These are phyloP conservation scores for Pheosia gnoma DNA, from an alignment of 2,888 invertebrate species.

Conservation along the genomic window DNA sequence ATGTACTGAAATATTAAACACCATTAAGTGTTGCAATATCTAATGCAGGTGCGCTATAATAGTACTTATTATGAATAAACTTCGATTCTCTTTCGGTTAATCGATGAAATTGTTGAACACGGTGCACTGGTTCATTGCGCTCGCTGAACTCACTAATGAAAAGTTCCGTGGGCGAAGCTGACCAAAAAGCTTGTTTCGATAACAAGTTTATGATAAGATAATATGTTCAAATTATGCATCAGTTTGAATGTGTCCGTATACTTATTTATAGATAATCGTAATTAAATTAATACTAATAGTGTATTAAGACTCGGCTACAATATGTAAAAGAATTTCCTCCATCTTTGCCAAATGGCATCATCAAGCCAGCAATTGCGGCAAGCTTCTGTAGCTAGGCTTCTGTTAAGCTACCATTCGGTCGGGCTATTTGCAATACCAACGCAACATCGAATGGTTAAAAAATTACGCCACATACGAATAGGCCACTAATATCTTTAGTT, in stretches of 20 bases:
- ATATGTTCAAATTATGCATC: slow-evolving; percentile 3
- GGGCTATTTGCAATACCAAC: not conserved
- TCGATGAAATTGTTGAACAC: not conserved
- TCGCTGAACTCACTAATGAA: not conserved
- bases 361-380: not conserved
- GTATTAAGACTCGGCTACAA: not conserved
- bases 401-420: not conserved
- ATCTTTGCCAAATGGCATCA: not conserved
- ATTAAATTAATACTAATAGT: not conserved
- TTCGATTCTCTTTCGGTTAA: not conserved
- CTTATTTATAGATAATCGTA: not conserved
- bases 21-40: too few species aligned
- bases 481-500: not conserved
- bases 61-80: not conserved
- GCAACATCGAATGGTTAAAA: not conserved
- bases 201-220: slow-evolving; percentile 2
- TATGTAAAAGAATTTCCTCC: not conserved
- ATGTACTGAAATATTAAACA: not conserved
- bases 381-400: not conserved
- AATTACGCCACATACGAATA: not conserved
- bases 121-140: not conserved
- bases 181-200: not conserved
- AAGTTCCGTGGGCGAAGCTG: slow-evolving; percentile 2
- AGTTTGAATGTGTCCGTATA: not conserved
- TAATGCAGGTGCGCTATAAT: too few species aligned